Conservation (phyloP, 2,113 vertebrate genomes). For the Gadus chalcogrammus region DNA sequence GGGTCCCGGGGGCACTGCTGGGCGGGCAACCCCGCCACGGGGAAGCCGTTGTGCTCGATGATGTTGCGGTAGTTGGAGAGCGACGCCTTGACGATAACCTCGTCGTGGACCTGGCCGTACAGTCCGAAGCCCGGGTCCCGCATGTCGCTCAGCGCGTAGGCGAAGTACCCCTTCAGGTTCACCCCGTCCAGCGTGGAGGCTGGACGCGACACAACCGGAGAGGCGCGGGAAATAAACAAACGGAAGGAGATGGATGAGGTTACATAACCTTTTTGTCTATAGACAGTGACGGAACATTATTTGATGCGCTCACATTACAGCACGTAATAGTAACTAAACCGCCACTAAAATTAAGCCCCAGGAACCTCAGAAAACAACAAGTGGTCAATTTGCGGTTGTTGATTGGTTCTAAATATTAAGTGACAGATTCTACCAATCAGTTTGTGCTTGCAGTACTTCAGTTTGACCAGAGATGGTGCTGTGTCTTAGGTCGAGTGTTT, state of each 20-base stretch:
- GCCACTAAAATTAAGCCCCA: too few relatives aligned
- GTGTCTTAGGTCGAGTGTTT: too few relatives aligned
- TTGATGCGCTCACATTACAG: too few relatives aligned
- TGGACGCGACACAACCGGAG: constrained; percentile 41
- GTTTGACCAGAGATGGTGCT: too few relatives aligned
- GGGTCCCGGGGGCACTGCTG: constrained; percentile 70
- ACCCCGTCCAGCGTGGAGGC: constrained; percentile 83
- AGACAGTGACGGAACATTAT: too few relatives aligned
- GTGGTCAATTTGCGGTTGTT: too few relatives aligned
- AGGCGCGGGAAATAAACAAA: not conserved
- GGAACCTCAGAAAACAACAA: too few relatives aligned
- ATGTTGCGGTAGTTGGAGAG: constrained; percentile 84
- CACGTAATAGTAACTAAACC: too few relatives aligned
- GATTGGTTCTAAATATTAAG: too few relatives aligned
- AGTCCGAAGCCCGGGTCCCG: constrained; percentile 85
- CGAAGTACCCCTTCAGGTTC: constrained; percentile 93
- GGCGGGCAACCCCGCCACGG: constrained; percentile 47
- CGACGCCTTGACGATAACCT: constrained; percentile 82
- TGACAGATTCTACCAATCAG: too few relatives aligned
- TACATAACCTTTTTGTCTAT: too few relatives aligned
- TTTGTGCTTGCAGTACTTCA: too few relatives aligned
- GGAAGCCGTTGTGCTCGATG: constrained; percentile 86
- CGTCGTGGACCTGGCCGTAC: constrained; percentile 80
- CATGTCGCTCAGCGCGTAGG: constrained; percentile 87
- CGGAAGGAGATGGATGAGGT: not conserved